Evolutionary conservation across 2,888 invertebrate species (phyloP), one percentile per base, ranked within the genome.

Genomic region (Cheilosia grossa): DNA sequence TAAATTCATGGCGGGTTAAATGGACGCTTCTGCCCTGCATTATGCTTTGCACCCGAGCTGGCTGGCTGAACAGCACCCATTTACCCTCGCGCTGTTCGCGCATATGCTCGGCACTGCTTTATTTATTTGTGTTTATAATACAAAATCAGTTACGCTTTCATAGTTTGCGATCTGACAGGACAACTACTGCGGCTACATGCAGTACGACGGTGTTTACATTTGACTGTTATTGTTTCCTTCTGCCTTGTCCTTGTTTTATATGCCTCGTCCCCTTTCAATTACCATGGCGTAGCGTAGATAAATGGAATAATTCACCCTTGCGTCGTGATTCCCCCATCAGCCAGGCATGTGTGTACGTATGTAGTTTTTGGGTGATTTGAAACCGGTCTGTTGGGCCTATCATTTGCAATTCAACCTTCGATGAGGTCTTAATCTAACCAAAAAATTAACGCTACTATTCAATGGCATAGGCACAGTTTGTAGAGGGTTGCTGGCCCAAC

Each of bases 121-220:
- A 91, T 91, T 91, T 91, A 90, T 91, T 91, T 91, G 89, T 91
- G 91, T 91, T 91, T 91, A 91, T 91, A 91, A 91, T 91, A 91
- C 91, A 91, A 91, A 91, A 91, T 91, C 91, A 91, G 91, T 90
- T 90, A 91, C 91, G 91, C 91, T 91, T 91, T 91, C 89, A 89
- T 89, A 86, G 69, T 82, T 73, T 77, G 81, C 81, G 67, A 85
- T 85, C 85, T 81, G 85, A 81, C 85, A 81, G 81, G 72, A 81
- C 81, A 85, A 81, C 83, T 80, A 83, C 83, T 58, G 64, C 73
- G 66, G 74, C 69, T 75, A 75, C 53, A 58, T 56, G 81, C 80
- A 66, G 73, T 85, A 87, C 40, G 83, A 69, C 89, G 89, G 90
- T 91, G 91, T 91, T 90, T 90, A 90, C 90, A 91, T 91, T 90